Evolutionary conservation across 2,797 vertebrate species (phyloP).

Genomic region (Phrynocephalus forsythii): DNA sequence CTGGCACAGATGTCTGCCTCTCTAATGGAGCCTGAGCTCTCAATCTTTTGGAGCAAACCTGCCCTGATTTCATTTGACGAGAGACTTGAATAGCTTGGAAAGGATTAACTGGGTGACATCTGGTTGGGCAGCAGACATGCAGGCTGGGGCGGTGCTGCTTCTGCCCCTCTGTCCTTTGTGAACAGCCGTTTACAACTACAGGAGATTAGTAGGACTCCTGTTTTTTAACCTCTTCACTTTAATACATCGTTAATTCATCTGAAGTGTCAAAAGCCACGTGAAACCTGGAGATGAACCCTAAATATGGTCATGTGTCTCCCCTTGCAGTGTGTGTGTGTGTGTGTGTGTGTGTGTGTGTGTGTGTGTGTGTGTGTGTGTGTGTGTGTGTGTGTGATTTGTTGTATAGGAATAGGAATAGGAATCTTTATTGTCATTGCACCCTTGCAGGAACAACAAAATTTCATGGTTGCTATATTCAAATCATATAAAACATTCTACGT

Average conservation of each 20-base stretch:
- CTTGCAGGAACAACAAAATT: no score
- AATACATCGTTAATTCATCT: conserved; percentile 29
- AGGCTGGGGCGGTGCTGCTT: conserved; percentile 27
- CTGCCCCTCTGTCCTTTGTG: conserved; percentile 30
- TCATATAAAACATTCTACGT: no score
- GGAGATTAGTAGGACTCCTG: conserved; percentile 11
- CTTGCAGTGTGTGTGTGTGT: not conserved
- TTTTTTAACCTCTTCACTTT: conserved; percentile 5
- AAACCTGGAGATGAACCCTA: not conserved
- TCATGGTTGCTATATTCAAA: no score
- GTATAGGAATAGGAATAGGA: not conserved
- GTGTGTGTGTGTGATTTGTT: no score
- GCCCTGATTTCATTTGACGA: conserved; percentile 29
- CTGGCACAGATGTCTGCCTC: conserved; percentile 25
- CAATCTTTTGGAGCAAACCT: conserved; percentile 20
- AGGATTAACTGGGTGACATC: conserved; percentile 55
- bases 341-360: no score
- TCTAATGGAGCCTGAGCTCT: not conserved
- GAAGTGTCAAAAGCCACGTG: accelerated
- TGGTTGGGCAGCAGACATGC: conserved; percentile 30
- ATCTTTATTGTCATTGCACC: not conserved
- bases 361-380: not conserved
- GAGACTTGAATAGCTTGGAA: not conserved
- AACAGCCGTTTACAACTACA: conserved; percentile 25
- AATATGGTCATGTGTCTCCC: not conserved